Evolutionary conservation across 2,797 vertebrate genomes (phyloP).

Genomic region (Prionace glauca): DNA sequence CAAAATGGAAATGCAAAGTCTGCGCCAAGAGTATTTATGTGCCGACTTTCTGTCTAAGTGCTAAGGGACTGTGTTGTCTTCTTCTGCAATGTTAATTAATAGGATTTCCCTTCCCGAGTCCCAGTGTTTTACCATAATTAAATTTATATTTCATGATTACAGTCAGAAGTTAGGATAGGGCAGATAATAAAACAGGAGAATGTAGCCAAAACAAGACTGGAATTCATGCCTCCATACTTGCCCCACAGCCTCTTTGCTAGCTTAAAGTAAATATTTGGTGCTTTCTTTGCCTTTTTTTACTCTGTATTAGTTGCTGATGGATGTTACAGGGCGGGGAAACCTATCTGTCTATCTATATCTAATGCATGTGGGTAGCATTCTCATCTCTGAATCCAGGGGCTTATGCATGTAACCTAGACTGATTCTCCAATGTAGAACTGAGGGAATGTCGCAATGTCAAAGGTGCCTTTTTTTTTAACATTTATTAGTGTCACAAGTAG

Average conservation of each 20-base stretch:
- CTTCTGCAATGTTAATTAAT: not conserved
- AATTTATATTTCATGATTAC: not conserved
- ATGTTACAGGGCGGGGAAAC: not conserved
- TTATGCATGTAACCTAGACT: not conserved
- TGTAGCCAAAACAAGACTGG: not conserved
- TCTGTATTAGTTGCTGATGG: not conserved
- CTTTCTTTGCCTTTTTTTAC: not conserved
- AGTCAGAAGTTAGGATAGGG: not conserved
- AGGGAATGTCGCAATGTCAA: not conserved
- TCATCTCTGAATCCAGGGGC: not conserved
- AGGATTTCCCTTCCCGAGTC: not conserved
- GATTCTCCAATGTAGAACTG: not conserved
- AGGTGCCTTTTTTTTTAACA: not conserved
- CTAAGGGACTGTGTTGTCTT: not conserved
- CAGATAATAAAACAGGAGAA: not conserved
- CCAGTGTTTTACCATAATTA: not conserved
- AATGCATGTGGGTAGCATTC: not conserved
- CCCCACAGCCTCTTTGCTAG: not conserved
- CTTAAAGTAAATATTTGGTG: not conserved
- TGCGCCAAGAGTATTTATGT: slow-evolving; percentile 6
- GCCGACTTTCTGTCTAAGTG: slow-evolving; percentile 20
- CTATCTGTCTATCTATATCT: not conserved
- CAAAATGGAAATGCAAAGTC: not conserved
- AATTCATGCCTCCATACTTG: not conserved
- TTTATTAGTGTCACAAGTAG: too few species aligned